Evolutionary conservation across 2,888 invertebrate genomes (phyloP), one percentile per base, ranked within the genome.

Genomic region (Cheilosia urbana): DNA sequence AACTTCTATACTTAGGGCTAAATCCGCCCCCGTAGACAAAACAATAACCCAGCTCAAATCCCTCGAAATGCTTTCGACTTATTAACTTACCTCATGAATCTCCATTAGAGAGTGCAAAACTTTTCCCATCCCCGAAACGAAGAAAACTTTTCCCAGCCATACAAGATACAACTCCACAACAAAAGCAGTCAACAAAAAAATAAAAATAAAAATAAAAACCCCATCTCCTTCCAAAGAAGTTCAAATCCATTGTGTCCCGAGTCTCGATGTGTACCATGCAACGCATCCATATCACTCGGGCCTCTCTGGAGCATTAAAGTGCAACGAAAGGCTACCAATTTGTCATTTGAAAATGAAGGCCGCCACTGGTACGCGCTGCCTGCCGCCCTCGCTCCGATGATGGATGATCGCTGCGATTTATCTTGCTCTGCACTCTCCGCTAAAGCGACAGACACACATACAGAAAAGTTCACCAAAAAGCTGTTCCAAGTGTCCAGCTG

Each of bases 251-350:
- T 85, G 73, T 85, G 37, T 37, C 37, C 4, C 37, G 13, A 13
- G 37, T 37, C 71, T 75, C 42, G 40, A 24, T 49, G 30, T 69
- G 11, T 65, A 30, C 30, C 9, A 84, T 71, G 75, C 69, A 80
- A 80, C 84, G 73, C 84, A 84, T 84, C 80, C 84, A 75, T 68
- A 85, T 72, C 71, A 80, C 71, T 76, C 71, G 69, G 45, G 75
- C 69, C 85, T 81, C 81, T 85, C 68, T 55, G 66, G 81, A 79
- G 75, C 84, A 80, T 80, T 84, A 84, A 84, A 85, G 85, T 85
- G 85, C 85, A 85, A 76, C 81, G 85, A 81, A 81, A 81, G 76
- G 85, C 76, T 81, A 81, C 81, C 85, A 85, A 85, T 85, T 85
- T 85, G 85, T 85, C 85, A 85, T 85, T 80, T 7, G 68, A 58